Evolutionary conservation across 1,140 invertebrate species (phyloP).

Genomic region (Hermetia illucens): DNA sequence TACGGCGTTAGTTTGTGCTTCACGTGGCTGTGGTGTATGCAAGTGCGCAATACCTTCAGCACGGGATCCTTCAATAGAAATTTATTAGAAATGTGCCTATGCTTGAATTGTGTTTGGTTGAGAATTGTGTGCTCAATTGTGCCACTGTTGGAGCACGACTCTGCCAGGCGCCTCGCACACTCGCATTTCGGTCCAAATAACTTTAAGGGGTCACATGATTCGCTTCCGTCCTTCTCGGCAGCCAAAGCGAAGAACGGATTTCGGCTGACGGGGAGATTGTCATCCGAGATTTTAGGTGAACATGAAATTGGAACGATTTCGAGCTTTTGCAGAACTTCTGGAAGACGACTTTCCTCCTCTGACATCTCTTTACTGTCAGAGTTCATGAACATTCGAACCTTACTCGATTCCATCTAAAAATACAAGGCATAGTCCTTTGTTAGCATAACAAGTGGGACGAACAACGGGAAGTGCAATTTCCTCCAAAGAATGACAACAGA

Average conservation of each 20-base stretch:
- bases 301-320: slow-evolving; percentile 27
- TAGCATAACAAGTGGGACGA: too few species aligned
- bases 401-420: not conserved
- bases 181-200: slow-evolving; percentile 4
- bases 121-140: slow-evolving; percentile 10
- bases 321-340: slow-evolving; percentile 30
- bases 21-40: slow-evolving; percentile 12
- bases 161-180: slow-evolving; percentile 4
- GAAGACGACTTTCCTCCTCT: slow-evolving; percentile 31
- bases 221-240: slow-evolving; percentile 1
- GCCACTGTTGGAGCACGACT: slow-evolving; percentile 19
- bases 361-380: slow-evolving; percentile 17
- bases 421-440: too few species aligned
- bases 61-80: slow-evolving; percentile 31
- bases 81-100: slow-evolving; percentile 27
- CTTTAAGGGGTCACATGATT: not conserved
- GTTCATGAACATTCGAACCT: not conserved
- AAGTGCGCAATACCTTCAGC: slow-evolving; percentile 24
- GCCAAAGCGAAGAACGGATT: slow-evolving; percentile 27
- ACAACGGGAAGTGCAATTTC: too few species aligned
- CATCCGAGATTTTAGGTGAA: slow-evolving; percentile 10
- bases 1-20: slow-evolving; percentile 14
- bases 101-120: not conserved
- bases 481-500: too few species aligned
- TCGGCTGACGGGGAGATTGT: slow-evolving; percentile 14